Evolutionary conservation across 1,140 invertebrate species (phyloP), one percentile per base, ranked within the genome.

Genomic region (Hylyphantes graminicola): DNA sequence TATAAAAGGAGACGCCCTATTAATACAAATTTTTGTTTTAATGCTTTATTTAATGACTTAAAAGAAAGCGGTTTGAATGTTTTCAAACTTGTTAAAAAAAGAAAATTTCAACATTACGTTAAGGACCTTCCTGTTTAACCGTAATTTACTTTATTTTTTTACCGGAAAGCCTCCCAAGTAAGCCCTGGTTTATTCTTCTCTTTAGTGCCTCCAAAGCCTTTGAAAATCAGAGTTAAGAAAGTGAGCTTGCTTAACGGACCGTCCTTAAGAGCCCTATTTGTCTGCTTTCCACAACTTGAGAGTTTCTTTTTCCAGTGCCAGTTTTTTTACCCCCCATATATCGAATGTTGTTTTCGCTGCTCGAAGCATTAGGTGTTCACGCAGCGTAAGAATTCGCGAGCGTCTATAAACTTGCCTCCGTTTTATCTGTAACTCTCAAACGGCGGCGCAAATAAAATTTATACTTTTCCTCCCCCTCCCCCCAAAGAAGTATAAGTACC

Each of bases 361-460:
- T 48, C 64, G 57, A 72, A 63, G 68, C 78, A 81, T 81, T 81
- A 81, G 48, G 35, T 53, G 67, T 61, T 68, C 78, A 81, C 15
- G 55, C 53, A 73, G 78, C 78, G 78, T 70, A 81, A 81, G 78
- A 72, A 73, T 81, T 81, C 73, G 78, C 54, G 78, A 81, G 78
- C n/a, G 59, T 81, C 78, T 68, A 81, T 81, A 81, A 81, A 67
- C 67, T 73, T 15, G 50, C 74, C 21, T 10, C 57, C 78, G 78
- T 81, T 81, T 35, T 81, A 81, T 81, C 78, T 81, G 48, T 12
- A 19, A 73, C 78, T 81, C 80, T 83, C 80, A 83, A 83, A 83
- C 78, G 72, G 78, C 63, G 65, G 72, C 72, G 80, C 80, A 83
- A 83, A 83, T 83, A 83, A 83, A 83, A 83, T 83, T 83, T 83